Conservation (phyloP, 2,113 vertebrate genomes). For the Channa maculata region DNA sequence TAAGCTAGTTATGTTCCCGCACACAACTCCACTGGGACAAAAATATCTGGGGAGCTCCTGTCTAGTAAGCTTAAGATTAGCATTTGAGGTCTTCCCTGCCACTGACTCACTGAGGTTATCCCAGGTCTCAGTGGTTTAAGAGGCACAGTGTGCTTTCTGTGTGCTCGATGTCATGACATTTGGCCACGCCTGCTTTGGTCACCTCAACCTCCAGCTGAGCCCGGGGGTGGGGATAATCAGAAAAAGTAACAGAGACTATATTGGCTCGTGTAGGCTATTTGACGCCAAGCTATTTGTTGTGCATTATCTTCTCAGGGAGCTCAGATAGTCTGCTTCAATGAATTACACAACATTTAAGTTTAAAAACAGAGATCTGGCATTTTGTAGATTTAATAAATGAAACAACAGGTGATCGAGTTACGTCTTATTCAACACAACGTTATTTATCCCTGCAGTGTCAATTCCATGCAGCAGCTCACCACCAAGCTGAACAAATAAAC, state of each 20-base stretch:
- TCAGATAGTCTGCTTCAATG: not conserved
- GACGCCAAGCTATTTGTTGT: not conserved
- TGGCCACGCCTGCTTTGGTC: conserved; percentile 25
- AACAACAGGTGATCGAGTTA: not conserved
- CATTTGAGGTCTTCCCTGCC: conserved; percentile 56
- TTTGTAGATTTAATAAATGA: not conserved
- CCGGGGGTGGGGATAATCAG: conserved; percentile 13
- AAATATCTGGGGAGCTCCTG: conserved; percentile 57
- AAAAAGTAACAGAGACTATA: not conserved
- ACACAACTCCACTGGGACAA: conserved; percentile 3
- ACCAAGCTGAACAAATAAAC: not conserved
- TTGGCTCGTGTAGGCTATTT: not conserved
- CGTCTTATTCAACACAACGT: not conserved
- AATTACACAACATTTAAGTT: conserved; percentile 18
- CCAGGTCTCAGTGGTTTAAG: not conserved
- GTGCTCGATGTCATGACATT: not conserved
- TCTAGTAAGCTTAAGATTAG: conserved; percentile 54
- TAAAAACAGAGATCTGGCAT: not conserved
- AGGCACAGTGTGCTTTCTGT: not conserved
- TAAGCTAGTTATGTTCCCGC: conserved; percentile 47
- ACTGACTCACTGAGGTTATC: conserved; percentile 43
- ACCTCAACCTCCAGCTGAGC: conserved; percentile 14
- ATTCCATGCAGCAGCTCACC: not conserved
- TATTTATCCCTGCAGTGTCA: not conserved
- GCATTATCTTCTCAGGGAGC: not conserved